Percentiles rank a stretch among this genome's conserved stretches.
Evolutionary conservation across 2,797 vertebrate species (phyloP).

Genomic region (Rhinatrema bivittatum): DNA sequence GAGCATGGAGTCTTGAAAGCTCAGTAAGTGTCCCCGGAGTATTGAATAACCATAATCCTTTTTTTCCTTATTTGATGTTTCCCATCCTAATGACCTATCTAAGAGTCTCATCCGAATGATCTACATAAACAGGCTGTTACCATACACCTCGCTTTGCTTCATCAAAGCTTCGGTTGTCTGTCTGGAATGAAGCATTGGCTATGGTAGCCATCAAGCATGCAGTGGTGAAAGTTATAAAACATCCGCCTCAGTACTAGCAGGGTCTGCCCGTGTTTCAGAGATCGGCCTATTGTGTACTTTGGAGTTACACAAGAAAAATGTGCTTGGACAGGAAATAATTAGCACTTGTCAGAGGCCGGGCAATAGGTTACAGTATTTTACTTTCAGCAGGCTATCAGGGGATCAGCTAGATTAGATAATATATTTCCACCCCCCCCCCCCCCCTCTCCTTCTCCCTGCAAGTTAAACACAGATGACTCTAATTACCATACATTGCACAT

Average conservation of each 20-base stretch:
- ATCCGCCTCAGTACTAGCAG: constrained; percentile 22
- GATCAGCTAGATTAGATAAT: constrained; percentile 62
- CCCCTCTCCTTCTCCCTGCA: constrained; percentile 35
- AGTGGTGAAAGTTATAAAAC: constrained; percentile 77
- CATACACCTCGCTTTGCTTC: constrained; percentile 54
- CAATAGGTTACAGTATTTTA: constrained; percentile 65
- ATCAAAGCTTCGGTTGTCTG: constrained; percentile 55
- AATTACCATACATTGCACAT: constrained; percentile 46
- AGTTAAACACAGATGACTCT: constrained; percentile 56
- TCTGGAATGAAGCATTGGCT: constrained; percentile 52
- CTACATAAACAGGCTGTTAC: constrained; percentile 68
- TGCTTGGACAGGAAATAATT: constrained; percentile 76
- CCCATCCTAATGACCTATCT: constrained; percentile 55
- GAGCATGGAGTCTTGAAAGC: constrained; percentile 39
- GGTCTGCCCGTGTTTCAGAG: constrained; percentile 30
- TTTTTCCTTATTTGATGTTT: constrained; percentile 52
- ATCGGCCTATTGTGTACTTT: constrained; percentile 46
- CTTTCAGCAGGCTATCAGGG: constrained; percentile 67
- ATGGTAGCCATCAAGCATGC: constrained; percentile 48
- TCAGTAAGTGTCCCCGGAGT: constrained; percentile 46
- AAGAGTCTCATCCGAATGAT: constrained; percentile 54
- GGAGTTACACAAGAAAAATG: constrained; percentile 51
- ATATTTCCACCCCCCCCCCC: too few species aligned
- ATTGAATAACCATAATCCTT: constrained; percentile 47
- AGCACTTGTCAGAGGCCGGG: constrained; percentile 65